These are phyloP conservation scores for Phrynocephalus vlangalii DNA, from an alignment of 2,797 vertebrate species.

Conservation along the genomic window DNA sequence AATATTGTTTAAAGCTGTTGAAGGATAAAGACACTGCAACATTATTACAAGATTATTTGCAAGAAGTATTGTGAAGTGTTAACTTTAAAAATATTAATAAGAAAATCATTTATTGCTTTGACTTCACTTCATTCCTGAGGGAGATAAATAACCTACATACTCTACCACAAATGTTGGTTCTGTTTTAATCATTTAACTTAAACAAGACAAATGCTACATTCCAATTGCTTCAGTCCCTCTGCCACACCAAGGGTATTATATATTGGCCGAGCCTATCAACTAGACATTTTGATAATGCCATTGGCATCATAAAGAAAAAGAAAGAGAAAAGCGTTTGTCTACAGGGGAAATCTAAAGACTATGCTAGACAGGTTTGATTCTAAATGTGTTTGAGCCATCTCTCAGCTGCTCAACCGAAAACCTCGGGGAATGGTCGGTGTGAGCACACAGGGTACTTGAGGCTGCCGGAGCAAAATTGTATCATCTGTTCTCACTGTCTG, in stretches of 20 bases:
- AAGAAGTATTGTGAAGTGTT: constrained; percentile 28
- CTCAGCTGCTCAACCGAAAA: constrained; percentile 19
- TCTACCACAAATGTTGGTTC: background rate
- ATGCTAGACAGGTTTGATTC: background rate
- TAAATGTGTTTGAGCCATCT: constrained; percentile 17
- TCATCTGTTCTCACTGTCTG: constrained; percentile 18
- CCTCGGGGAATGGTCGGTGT: constrained; percentile 12
- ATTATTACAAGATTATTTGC: constrained; percentile 20
- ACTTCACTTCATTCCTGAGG: constrained; percentile 11
- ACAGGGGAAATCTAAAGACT: background rate
- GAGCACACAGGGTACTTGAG: constrained; percentile 9
- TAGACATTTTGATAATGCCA: constrained; percentile 5
- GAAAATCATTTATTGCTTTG: constrained; percentile 8
- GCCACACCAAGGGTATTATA: background rate
- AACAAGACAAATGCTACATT: background rate
- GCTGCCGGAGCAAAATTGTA: background rate
- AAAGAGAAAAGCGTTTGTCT: rapidly evolving
- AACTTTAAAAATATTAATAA: constrained; percentile 15
- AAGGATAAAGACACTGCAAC: constrained; percentile 24
- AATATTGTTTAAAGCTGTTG: constrained; percentile 42
- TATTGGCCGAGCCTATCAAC: background rate
- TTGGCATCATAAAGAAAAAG: constrained; percentile 9
- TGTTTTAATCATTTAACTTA: constrained; percentile 1
- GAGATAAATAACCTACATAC: constrained; percentile 22
- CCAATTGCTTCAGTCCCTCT: constrained; percentile 28